These are phyloP conservation scores for Macrotrachela quadricornifera DNA, from an alignment of 1,140 invertebrate genomes.

Conservation along the genomic window DNA sequence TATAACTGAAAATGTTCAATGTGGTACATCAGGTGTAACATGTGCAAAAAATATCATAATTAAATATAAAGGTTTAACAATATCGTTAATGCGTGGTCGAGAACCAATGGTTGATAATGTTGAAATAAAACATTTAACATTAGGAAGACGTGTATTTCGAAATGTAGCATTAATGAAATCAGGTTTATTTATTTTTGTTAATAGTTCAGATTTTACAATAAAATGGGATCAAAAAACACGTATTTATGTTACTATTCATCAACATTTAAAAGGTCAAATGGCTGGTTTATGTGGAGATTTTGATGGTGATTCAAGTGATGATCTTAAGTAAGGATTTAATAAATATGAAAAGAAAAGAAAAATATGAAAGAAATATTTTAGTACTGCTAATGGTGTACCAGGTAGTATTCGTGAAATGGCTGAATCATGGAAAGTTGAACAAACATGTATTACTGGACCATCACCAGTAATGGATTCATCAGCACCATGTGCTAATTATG, in stretches of 20 bases:
- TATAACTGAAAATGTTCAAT: conserved; percentile 47
- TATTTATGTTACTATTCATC: conserved; percentile 10
- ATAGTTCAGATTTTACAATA: conserved; percentile 50
- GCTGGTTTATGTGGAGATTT: conserved; percentile 72
- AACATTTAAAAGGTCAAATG: conserved; percentile 32
- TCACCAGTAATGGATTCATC: background rate
- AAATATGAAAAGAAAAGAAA: background rate
- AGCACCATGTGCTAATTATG: conserved; percentile 1
- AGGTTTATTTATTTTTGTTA: conserved; percentile 54
- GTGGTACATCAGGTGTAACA: conserved; percentile 57
- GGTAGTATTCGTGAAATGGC: background rate
- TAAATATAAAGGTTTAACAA: conserved; percentile 32
- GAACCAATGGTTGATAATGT: background rate
- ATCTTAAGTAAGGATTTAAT: conserved; percentile 20
- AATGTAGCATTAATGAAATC: conserved; percentile 36
- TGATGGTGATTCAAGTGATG: conserved; percentile 54
- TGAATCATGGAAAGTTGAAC: conserved; percentile 9
- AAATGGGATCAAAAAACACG: conserved; percentile 60
- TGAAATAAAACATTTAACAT: conserved; percentile 11
- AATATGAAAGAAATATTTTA: background rate
- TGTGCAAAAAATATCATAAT: conserved; percentile 59
- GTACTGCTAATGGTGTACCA: conserved; percentile 1
- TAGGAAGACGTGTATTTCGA: conserved; percentile 15
- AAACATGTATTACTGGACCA: background rate
- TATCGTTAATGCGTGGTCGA: conserved; percentile 20